Evolutionary conservation across 1,140 invertebrate genomes (phyloP).

Genomic region (Bactericera cockerelli): DNA sequence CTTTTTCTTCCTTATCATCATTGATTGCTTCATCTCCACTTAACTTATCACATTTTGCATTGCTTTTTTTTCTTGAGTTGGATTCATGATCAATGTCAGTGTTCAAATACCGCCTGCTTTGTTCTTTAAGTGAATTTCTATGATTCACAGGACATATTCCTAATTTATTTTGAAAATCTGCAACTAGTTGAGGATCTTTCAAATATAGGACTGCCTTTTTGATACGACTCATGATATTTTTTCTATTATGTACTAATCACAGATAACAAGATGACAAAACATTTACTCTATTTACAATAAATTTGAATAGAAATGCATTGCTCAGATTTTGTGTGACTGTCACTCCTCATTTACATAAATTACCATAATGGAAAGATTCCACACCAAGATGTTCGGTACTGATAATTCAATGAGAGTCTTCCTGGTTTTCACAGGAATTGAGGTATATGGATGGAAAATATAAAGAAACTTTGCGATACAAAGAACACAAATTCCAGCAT

Average conservation of each 20-base stretch:
- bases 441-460: no score
- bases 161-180: constrained; percentile 21
- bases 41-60: not conserved
- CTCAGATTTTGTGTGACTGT: not conserved
- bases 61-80: constrained; percentile 4
- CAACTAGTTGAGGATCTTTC: constrained; percentile 23
- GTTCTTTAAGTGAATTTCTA: constrained; percentile 6
- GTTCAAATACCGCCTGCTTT: not conserved
- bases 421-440: no score
- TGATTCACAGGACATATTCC: constrained; percentile 15
- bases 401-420: no score
- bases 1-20: not conserved
- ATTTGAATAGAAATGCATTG: not conserved
- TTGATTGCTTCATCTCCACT: not conserved
- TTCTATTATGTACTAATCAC: no score
- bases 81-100: not conserved
- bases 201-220: constrained; percentile 17
- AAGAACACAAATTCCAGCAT: no score
- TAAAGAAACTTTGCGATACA: no score
- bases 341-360: no score
- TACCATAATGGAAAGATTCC: no score
- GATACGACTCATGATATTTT: constrained; percentile 7
- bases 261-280: no score
- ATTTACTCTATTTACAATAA: no score
- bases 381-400: no score